Evolutionary conservation across 2,888 invertebrate species (phyloP).

Genomic region (Gastracanthus pulcherrimus): DNA sequence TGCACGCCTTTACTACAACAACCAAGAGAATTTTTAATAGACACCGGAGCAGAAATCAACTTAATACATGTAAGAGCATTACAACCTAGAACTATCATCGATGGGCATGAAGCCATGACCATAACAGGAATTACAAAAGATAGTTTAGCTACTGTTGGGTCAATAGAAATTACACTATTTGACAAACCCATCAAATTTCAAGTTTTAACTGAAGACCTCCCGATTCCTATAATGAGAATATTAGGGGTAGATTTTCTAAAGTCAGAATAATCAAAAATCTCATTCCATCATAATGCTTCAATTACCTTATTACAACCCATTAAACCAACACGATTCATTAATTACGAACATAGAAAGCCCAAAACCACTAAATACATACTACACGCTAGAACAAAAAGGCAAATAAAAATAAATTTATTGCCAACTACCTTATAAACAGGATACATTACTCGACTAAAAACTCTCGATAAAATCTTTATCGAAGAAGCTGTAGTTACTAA

Average conservation of each 20-base stretch:
- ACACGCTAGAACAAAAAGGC: background rate
- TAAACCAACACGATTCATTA: background rate
- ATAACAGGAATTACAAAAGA: constrained; percentile 41
- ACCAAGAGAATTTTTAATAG: background rate
- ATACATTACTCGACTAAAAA: background rate
- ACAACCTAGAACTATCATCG: constrained; percentile 13
- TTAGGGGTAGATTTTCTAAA: constrained; percentile 8
- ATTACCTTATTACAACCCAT: background rate
- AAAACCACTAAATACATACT: background rate
- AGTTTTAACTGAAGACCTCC: constrained; percentile 23
- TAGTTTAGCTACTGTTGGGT: constrained; percentile 28
- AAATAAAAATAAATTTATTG: background rate
- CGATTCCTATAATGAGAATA: constrained; percentile 1
- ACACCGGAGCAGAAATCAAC: constrained; percentile 51
- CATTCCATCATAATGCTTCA: constrained; percentile 17
- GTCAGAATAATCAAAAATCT: background rate
- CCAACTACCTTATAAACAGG: background rate
- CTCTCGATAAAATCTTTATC: background rate
- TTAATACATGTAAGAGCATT: constrained; percentile 22
- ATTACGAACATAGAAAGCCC: background rate
- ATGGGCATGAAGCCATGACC: constrained; percentile 11
- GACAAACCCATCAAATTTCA: constrained; percentile 41
- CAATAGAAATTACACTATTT: constrained; percentile 33
- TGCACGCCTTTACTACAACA: constrained; percentile 41
- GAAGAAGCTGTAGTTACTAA: background rate